Evolutionary conservation across 2,113 vertebrate species (phyloP).

Genomic region (Benitochromis conjunctus): DNA sequence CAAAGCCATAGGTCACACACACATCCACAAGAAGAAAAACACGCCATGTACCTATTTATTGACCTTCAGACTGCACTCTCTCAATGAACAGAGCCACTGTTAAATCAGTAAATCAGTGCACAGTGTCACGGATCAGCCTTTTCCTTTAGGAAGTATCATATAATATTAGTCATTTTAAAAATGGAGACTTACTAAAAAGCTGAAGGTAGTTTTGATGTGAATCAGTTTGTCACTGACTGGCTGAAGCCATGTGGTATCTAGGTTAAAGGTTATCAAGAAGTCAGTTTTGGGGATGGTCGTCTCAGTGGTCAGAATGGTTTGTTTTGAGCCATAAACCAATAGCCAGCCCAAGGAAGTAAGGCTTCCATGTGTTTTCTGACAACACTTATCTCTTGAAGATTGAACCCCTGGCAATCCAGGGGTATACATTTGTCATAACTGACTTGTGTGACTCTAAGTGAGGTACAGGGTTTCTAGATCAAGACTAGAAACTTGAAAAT

Average conservation of each 20-base stretch:
- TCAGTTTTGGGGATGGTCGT: neutral
- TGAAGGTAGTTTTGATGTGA: too few species aligned
- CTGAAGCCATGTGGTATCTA: too few species aligned
- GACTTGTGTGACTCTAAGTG: neutral
- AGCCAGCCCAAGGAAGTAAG: neutral
- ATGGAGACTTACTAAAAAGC: too few species aligned
- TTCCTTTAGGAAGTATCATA: neutral
- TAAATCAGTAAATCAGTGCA: neutral
- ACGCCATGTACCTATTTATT: neutral
- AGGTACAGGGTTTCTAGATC: neutral
- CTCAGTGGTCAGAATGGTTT: neutral
- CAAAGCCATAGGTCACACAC: constrained; percentile 3
- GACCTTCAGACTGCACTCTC: neutral
- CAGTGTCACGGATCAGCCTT: neutral
- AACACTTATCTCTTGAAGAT: neutral
- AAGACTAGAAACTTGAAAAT: neutral
- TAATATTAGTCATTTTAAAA: too few species aligned
- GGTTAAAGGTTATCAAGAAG: too few species aligned
- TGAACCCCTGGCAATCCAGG: neutral
- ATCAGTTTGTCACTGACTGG: too few species aligned
- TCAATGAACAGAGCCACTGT: neutral
- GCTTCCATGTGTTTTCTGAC: neutral
- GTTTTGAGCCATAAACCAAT: neutral
- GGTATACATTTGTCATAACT: neutral
- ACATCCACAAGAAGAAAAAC: neutral